Conservation (phyloP, 2,888 invertebrate species). For the Melangyna quadrimaculata region DNA sequence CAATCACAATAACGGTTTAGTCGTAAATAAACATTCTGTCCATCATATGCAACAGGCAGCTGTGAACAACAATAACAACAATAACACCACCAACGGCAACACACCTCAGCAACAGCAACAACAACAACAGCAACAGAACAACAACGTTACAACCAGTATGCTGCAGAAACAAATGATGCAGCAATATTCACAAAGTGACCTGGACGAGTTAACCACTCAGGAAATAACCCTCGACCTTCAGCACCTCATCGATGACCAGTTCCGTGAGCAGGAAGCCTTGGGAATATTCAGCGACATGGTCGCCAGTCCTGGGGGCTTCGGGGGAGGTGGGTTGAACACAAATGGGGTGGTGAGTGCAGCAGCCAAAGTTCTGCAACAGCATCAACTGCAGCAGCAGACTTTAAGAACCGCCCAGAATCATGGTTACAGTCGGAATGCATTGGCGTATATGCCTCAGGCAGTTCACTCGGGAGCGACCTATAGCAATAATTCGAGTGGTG, state of each 20-base stretch:
- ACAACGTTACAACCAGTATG: conserved; percentile 80
- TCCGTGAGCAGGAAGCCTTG: conserved; percentile 88
- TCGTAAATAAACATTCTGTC: conserved; percentile 80
- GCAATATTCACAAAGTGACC: conserved; percentile 89
- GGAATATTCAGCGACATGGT: conserved; percentile 93
- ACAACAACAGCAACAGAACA: conserved; percentile 72
- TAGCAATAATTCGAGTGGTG: conserved; percentile 82
- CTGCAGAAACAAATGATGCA: conserved; percentile 85
- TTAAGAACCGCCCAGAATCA: conserved; percentile 80
- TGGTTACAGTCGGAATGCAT: conserved; percentile 85
- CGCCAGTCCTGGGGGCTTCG: conserved; percentile 81
- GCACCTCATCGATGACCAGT: conserved; percentile 95
- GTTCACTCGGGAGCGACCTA: conserved; percentile 86
- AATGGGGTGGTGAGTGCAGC: conserved; percentile 80
- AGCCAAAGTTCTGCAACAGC: conserved; percentile 79
- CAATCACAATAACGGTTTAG: conserved; percentile 76
- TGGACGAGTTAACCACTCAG: conserved; percentile 94
- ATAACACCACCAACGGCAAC: conserved; percentile 71
- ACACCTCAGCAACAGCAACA: conserved; percentile 72
- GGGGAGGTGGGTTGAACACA: conserved; percentile 79
- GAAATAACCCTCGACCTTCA: conserved; percentile 96
- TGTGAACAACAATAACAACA: conserved; percentile 76
- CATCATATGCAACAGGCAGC: conserved; percentile 80
- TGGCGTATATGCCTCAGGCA: conserved; percentile 96
- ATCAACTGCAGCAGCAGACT: conserved; percentile 79